Base-by-base conservation (phyloP, 2,797 vertebrate genomes). In the Gymnodraco acuticeps region DNA sequence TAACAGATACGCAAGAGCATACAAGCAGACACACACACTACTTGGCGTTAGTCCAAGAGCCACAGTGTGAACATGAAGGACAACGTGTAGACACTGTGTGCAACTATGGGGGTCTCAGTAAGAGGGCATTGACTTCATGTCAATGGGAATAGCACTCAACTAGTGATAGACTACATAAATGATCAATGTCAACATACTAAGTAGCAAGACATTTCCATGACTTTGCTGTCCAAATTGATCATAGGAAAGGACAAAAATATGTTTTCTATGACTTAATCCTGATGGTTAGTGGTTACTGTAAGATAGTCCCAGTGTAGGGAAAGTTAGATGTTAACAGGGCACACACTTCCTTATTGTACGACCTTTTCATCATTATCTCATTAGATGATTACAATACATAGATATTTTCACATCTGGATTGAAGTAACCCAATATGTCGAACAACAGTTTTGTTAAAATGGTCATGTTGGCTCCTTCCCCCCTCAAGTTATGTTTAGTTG, bases 1-100 rank as follows among this genome's bases (percentile, higher is more conserved):
- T 68, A 82, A 76, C 78, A 60, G 59, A 78, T 31, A 68, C 76
- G 84, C 75, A 55, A 17, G 27, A 64, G 33, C 58, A 74, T 64
- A 38, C 5, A 38, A 38, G 33, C 33, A 38, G 33, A 38, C 33
- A 79, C 62, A 71, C 70, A 78, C 47, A 46, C 13, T 64, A 70
- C 75, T 42, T 78, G 47, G 62, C 59, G 71, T 58, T 10, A 73
- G 52, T 65, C 50, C 51, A 50, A 45, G 46, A 60, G 66, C 63
- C 47, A 61, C 60, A 64, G 52, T 59, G 23, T 53, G 69, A 79
- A 71, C 61, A 64, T 11, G 42, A 50, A 64, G 59, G 15, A 61
- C 41, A 51, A 61, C 33, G 47, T 31, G 58, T 10, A 10, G 48
- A 62, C 41, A 42, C 55, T 47, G 58, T 9, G 13, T 69, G 52